Conservation (phyloP, 2,888 invertebrate species). For the Dolichopus griseipennis region DNA sequence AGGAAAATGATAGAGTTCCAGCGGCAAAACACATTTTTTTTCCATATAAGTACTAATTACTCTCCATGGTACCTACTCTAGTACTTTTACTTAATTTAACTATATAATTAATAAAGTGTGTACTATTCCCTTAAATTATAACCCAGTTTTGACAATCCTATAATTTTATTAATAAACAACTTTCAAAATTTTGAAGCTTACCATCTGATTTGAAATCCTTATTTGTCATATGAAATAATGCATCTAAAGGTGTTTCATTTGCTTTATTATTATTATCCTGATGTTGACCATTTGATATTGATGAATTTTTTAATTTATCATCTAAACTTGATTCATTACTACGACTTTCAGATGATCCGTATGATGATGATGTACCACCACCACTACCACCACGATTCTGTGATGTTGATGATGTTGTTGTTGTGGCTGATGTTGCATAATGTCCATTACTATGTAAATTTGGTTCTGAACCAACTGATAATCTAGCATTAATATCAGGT, state of each 20-base stretch:
- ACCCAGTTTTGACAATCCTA: too few relatives aligned
- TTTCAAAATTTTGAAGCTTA: neutral
- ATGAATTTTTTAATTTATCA: slow-evolving; percentile 16
- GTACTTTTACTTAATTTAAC: too few relatives aligned
- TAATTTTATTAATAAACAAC: too few relatives aligned
- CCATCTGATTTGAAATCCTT: slow-evolving; percentile 62
- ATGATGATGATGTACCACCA: slow-evolving; percentile 22
- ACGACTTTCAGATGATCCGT: neutral
- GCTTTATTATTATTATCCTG: slow-evolving; percentile 38
- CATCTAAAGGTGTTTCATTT: slow-evolving; percentile 79
- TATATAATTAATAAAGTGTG: too few relatives aligned
- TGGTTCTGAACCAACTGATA: slow-evolving; percentile 34
- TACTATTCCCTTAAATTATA: too few relatives aligned
- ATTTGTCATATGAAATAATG: slow-evolving; percentile 95
- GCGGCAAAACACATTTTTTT: too few relatives aligned
- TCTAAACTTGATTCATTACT: slow-evolving; percentile 6
- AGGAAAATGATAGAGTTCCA: too few relatives aligned
- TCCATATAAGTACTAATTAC: too few relatives aligned
- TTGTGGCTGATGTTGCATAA: slow-evolving; percentile 23
- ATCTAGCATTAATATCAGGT: slow-evolving; percentile 45
- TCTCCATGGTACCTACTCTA: too few relatives aligned
- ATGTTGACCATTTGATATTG: slow-evolving; percentile 28
- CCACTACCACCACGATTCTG: slow-evolving; percentile 20
- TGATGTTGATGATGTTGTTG: slow-evolving; percentile 25
- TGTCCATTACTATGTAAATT: slow-evolving; percentile 22